Conservation (phyloP, 2,113 vertebrate genomes). For the Clarias macrocephalus region DNA sequence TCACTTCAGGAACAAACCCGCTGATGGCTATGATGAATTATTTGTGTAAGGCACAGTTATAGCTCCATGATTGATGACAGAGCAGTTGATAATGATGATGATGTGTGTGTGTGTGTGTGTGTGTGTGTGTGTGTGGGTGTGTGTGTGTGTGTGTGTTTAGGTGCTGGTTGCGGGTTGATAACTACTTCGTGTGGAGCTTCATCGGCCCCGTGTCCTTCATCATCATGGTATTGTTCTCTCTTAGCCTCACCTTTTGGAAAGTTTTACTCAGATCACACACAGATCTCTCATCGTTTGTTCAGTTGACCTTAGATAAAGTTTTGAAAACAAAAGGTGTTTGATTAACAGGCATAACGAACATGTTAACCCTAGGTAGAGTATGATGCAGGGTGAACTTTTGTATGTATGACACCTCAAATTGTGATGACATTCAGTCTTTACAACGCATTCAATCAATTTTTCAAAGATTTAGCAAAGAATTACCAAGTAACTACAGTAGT, state of each 20-base stretch:
- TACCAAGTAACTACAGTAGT: not conserved
- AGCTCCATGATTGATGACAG: slow-evolving; percentile 22
- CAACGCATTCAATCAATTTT: not conserved
- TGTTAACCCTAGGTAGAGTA: not conserved
- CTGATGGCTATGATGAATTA: slow-evolving; percentile 39
- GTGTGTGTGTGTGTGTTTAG: slow-evolving; percentile 65
- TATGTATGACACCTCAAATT: not conserved
- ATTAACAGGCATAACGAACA: not conserved
- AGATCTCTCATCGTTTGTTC: not conserved
- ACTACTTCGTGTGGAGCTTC: slow-evolving; percentile 96
- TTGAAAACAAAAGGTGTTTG: not conserved
- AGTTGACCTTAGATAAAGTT: not conserved
- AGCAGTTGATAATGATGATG: not conserved
- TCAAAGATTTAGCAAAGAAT: not conserved
- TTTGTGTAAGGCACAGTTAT: slow-evolving; percentile 26
- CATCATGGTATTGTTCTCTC: slow-evolving; percentile 80
- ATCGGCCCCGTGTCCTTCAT: slow-evolving; percentile 90
- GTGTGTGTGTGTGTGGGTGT: slow-evolving; percentile 28
- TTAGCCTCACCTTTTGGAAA: not conserved
- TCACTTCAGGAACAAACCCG: not conserved
- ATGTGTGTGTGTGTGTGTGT: slow-evolving; percentile 6
- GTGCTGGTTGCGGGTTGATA: slow-evolving; percentile 92
- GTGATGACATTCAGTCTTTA: not conserved
- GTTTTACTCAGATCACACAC: not conserved
- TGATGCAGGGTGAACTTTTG: not conserved